These are phyloP conservation scores for Leucopternis melanops DNA, from an alignment of 2,113 vertebrate genomes.

Conservation along the genomic window DNA sequence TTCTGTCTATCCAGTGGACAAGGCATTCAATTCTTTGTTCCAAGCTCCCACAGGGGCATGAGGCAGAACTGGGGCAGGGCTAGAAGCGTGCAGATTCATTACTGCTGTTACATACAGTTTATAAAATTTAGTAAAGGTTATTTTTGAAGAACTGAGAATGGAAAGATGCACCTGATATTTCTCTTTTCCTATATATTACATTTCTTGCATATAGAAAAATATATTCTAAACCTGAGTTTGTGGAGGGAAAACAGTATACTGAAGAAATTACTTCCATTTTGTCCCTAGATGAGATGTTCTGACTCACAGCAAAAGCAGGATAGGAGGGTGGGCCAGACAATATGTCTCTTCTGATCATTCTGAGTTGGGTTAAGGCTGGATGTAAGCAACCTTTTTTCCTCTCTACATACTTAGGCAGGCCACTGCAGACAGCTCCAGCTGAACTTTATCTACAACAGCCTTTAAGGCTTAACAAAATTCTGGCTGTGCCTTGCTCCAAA, in stretches of 20 bases:
- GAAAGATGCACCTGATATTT: background rate
- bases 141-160: background rate
- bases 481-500: background rate
- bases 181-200: background rate
- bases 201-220: background rate
- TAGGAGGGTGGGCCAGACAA: background rate
- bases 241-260: background rate
- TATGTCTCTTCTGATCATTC: background rate
- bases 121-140: background rate
- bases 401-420: background rate
- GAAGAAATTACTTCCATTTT: background rate
- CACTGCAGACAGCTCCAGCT: background rate
- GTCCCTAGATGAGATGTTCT: background rate
- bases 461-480: background rate
- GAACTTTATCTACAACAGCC: background rate
- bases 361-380: background rate
- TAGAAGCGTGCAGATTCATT: background rate
- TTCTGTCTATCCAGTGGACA: background rate
- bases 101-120: background rate
- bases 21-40: background rate
- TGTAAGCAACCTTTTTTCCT: background rate
- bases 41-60: fast-evolving
- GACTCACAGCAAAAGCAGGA: background rate
- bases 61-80: background rate
- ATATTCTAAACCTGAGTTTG: background rate